A percentile compares a stretch with the other conserved stretches of the same genome.
phyloP scores from a whole-genome alignment of 2,113 vertebrate genomes.

The Nestor notabilis region DNA sequence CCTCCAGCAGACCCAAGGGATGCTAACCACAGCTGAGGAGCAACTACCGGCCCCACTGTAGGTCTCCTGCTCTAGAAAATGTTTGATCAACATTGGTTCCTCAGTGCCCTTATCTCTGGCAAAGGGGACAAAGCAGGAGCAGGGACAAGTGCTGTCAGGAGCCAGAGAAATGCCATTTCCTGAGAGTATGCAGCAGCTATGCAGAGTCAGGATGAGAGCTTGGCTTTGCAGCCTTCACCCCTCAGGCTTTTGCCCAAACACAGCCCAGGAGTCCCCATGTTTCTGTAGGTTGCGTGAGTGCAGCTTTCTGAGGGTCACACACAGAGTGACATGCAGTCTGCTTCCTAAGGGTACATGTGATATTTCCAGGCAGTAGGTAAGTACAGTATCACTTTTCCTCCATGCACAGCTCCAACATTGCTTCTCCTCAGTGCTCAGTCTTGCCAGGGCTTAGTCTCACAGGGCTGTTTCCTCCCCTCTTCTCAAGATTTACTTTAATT shows the following conservation, averaged over 20 bases:
- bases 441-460: not conserved
- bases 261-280: not conserved
- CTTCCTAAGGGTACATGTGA: not conserved
- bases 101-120: not conserved
- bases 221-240: not conserved
- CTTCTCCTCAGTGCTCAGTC: not conserved
- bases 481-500: not conserved
- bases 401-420: accelerated
- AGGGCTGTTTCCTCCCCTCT: not conserved
- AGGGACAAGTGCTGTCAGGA: not conserved
- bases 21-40: not conserved
- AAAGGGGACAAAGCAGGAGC: not conserved
- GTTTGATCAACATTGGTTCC: accelerated
- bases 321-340: not conserved
- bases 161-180: not conserved
- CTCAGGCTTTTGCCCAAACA: not conserved
- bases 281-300: not conserved
- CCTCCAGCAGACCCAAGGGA: not conserved
- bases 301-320: not conserved
- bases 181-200: not conserved
- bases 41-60: not conserved
- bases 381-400: not conserved
- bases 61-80: not conserved
- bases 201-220: not conserved
- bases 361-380: not conserved